These are phyloP conservation scores for Balanococcus diminutus DNA, from an alignment of 2,888 invertebrate genomes.

Conservation along the genomic window DNA sequence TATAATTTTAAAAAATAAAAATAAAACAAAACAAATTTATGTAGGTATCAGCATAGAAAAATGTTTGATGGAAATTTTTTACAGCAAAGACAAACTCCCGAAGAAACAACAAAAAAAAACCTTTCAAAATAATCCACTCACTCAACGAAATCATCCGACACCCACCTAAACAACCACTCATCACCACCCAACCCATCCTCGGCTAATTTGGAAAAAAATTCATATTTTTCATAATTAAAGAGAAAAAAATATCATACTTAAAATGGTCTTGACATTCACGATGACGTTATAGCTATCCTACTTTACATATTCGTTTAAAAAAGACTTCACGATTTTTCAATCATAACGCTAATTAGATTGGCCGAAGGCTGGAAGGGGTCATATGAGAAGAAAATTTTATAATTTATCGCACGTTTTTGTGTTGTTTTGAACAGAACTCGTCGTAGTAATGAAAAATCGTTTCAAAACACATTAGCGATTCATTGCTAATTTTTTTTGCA, in stretches of 20 bases:
- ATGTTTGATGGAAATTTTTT: too few relatives aligned
- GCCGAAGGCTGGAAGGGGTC: not conserved
- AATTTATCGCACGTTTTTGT: constrained; percentile 22
- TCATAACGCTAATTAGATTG: constrained; percentile 22
- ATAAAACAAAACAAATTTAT: too few relatives aligned
- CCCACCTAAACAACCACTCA: not conserved
- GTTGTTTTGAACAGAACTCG: not conserved
- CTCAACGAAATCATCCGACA: too few relatives aligned
- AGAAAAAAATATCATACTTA: not conserved
- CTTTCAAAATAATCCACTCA: too few relatives aligned
- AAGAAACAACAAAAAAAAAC: too few relatives aligned
- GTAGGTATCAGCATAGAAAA: too few relatives aligned
- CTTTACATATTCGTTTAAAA: constrained; percentile 30
- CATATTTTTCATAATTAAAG: constrained; percentile 7
- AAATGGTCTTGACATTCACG: not conserved
- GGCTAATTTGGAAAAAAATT: not conserved
- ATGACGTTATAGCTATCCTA: constrained; percentile 22
- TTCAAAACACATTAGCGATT: not conserved
- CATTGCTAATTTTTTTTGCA: not conserved
- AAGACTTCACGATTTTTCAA: constrained; percentile 30
- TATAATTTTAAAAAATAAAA: too few relatives aligned
- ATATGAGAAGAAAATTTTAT: not conserved
- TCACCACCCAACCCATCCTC: not conserved
- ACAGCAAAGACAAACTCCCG: too few relatives aligned
- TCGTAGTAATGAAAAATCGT: constrained; percentile 7